These are phyloP conservation scores for Lathamus discolor DNA, from an alignment of 2,113 vertebrate species.

Conservation along the genomic window DNA sequence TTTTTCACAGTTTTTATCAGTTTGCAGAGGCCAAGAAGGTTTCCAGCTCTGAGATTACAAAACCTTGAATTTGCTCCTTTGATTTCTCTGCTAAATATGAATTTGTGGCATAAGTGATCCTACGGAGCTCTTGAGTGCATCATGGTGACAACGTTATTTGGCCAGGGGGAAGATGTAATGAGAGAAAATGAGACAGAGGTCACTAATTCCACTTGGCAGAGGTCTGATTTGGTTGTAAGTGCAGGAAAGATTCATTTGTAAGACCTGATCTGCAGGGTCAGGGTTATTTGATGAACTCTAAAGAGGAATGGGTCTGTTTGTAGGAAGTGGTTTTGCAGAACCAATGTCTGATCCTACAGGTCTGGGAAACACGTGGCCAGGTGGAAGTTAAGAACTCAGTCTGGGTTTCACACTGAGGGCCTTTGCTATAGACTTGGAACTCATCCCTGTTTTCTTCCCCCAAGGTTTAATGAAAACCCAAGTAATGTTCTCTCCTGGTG, in stretches of 20 bases:
- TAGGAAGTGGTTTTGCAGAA: not conserved
- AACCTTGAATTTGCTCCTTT: not conserved
- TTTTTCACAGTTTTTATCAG: not conserved
- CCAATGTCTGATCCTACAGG: rapidly evolving
- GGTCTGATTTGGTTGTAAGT: not conserved
- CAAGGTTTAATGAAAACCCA: not conserved
- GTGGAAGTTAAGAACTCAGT: not conserved
- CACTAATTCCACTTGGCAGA: not conserved
- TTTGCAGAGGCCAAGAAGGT: not conserved
- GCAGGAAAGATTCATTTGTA: not conserved
- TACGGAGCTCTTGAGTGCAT: rapidly evolving
- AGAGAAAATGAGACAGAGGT: not conserved
- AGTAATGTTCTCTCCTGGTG: not conserved
- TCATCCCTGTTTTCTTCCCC: not conserved
- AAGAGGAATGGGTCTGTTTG: not conserved
- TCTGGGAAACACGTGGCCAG: not conserved
- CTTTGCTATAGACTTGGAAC: not conserved
- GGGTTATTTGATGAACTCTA: not conserved
- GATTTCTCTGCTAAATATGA: not conserved
- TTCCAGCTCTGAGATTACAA: not conserved
- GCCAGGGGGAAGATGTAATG: too few relatives aligned
- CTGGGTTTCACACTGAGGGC: not conserved
- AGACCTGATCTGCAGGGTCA: rapidly evolving
- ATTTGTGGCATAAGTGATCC: not conserved
- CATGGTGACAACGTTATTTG: rapidly evolving